These are phyloP conservation scores for Tenebrio molitor DNA, from an alignment of 1,140 invertebrate genomes.

Conservation along the genomic window DNA sequence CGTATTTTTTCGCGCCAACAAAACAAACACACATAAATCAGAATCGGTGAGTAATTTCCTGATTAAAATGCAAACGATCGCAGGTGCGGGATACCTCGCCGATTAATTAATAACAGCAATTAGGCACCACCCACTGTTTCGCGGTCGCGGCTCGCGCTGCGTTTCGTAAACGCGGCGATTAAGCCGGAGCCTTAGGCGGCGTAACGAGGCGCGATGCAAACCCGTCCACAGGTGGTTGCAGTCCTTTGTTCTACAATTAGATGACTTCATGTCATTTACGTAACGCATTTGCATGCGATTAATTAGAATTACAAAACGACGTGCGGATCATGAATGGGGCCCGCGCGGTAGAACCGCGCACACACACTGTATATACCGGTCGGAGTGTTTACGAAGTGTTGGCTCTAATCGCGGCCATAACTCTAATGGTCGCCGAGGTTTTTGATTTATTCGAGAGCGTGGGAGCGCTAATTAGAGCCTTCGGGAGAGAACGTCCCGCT, in stretches of 20 bases:
- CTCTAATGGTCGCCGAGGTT: no score
- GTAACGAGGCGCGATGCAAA: neutral
- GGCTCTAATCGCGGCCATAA: no score
- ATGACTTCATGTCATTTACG: conserved; percentile 29
- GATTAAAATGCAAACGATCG: conserved; percentile 28
- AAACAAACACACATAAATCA: conserved; percentile 30
- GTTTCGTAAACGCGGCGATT: conserved; percentile 17
- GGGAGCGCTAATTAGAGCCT: no score
- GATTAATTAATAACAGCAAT: conserved; percentile 23
- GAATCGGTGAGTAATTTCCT: conserved; percentile 24
- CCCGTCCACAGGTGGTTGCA: conserved; percentile 18
- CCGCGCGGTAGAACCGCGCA: neutral
- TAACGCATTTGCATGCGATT: conserved; percentile 24
- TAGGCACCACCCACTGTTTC: conserved; percentile 28
- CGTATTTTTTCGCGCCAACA: neutral
- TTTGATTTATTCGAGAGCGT: no score
- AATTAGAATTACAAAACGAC: conserved; percentile 23
- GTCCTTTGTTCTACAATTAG: conserved; percentile 11
- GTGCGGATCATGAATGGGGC: conserved; percentile 15
- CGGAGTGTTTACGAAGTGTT: no score
- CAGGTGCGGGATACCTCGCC: conserved; percentile 9
- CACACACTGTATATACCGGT: no score
- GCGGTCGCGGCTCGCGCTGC: no score
- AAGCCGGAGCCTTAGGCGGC: conserved; percentile 2
- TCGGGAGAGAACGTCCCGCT: no score